Percentiles rank a stretch among this genome's conserved stretches.
phyloP scores from a whole-genome alignment of 1,140 invertebrate genomes.

The Chlorops oryzae region DNA sequence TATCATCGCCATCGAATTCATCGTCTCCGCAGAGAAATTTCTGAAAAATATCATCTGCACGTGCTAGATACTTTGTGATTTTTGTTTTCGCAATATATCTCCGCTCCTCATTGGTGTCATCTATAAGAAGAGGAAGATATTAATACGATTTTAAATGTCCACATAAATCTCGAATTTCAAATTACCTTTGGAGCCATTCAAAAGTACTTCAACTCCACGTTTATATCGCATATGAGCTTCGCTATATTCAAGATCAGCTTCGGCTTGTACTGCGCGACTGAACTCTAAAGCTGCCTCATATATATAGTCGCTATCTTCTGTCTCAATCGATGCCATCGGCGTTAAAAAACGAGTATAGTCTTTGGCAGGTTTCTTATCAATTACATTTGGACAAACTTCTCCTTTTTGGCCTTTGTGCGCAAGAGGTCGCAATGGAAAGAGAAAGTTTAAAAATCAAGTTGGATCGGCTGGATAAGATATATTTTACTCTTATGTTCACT shows the following conservation, averaged over 20 bases:
- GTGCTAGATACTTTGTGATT: slow-evolving; percentile 42
- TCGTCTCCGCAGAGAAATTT: no score
- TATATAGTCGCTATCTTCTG: slow-evolving; percentile 45
- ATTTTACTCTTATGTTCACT: no score
- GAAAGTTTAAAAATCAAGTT: not conserved
- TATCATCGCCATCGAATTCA: no score
- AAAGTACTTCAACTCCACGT: slow-evolving; percentile 48
- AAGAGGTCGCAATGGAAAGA: not conserved
- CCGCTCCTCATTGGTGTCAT: slow-evolving; percentile 37
- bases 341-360: slow-evolving; percentile 25
- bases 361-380: not conserved
- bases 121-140: no score
- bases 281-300: slow-evolving; percentile 45
- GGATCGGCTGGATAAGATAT: not conserved
- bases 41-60: slow-evolving; percentile 49
- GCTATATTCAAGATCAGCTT: slow-evolving; percentile 47
- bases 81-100: slow-evolving; percentile 45
- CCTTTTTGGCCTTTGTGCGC: not conserved
- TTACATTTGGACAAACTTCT: not conserved
- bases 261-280: slow-evolving; percentile 42
- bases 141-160: not conserved
- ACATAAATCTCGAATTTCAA: not conserved
- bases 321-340: slow-evolving; percentile 43
- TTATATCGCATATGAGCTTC: slow-evolving; percentile 49
- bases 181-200: slow-evolving; percentile 41